phyloP scores from a whole-genome alignment of 2,113 vertebrate species.

The Megalops atlanticus region DNA sequence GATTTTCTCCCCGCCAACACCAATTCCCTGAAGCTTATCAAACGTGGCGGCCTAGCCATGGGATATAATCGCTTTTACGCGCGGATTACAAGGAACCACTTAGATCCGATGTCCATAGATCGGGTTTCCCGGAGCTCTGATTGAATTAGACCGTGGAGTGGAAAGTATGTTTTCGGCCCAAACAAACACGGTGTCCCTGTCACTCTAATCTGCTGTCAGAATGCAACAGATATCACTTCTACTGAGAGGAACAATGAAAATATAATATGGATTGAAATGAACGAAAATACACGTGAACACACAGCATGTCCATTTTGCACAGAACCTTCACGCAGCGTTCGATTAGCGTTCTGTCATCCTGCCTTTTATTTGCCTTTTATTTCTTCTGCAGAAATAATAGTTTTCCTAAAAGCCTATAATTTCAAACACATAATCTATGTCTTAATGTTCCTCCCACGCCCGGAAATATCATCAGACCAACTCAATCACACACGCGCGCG shows the following conservation, averaged over 20 bases:
- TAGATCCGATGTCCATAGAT: slow-evolving; percentile 55
- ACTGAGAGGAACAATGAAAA: neutral
- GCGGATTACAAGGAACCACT: slow-evolving; percentile 62
- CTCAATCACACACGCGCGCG: neutral
- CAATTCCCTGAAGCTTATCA: slow-evolving; percentile 55
- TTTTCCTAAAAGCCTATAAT: no score
- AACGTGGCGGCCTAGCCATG: slow-evolving; percentile 55
- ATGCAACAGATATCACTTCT: neutral
- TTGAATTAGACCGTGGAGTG: slow-evolving; percentile 44
- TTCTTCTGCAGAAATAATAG: no score
- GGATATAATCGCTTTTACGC: slow-evolving; percentile 55
- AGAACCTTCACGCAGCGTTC: no score
- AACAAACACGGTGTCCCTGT: slow-evolving; percentile 27
- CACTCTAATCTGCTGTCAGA: neutral
- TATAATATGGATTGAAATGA: slow-evolving; percentile 6
- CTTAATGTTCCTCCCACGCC: no score
- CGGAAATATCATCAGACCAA: no score
- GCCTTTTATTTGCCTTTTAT: no score
- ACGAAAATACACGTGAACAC: neutral
- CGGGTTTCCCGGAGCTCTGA: slow-evolving; percentile 50
- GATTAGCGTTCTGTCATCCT: no score
- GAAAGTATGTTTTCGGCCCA: slow-evolving; percentile 31
- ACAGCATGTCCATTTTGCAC: no score
- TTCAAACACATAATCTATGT: no score
- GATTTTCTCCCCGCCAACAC: slow-evolving; percentile 51